phyloP scores from a whole-genome alignment of 2,113 vertebrate genomes.

The Lates calcarifer region DNA sequence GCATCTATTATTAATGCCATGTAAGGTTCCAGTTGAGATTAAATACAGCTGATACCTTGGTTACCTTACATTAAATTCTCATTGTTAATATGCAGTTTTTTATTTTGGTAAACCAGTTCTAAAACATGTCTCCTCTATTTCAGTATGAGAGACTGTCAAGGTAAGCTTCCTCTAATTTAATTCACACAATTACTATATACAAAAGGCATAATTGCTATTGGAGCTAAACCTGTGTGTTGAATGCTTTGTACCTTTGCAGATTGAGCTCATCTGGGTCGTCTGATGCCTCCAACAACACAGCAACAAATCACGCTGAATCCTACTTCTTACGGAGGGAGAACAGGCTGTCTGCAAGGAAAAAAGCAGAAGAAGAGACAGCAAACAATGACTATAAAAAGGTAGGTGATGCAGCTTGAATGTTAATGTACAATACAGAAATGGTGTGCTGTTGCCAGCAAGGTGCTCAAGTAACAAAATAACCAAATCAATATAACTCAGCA shows the following conservation, averaged over 20 bases:
- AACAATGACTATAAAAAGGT: slow-evolving; percentile 92
- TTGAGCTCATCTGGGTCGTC: slow-evolving; percentile 80
- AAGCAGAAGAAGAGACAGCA: slow-evolving; percentile 84
- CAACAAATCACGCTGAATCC: slow-evolving; percentile 84
- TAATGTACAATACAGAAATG: background rate
- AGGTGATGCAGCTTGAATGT: slow-evolving; percentile 5
- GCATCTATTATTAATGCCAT: slow-evolving; percentile 15
- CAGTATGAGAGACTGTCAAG: slow-evolving; percentile 92
- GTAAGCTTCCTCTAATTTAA: slow-evolving; percentile 82
- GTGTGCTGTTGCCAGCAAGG: too few relatives aligned
- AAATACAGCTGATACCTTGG: background rate
- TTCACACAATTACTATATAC: slow-evolving; percentile 3
- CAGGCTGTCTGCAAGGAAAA: slow-evolving; percentile 86
- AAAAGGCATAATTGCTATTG: background rate
- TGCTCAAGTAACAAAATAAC: background rate
- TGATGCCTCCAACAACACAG: slow-evolving; percentile 81
- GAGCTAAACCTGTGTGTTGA: background rate
- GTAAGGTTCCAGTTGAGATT: background rate
- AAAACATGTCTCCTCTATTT: slow-evolving; percentile 72
- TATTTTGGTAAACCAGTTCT: background rate
- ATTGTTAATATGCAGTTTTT: background rate
- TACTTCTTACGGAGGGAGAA: slow-evolving; percentile 87
- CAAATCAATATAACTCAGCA: background rate
- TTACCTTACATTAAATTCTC: background rate
- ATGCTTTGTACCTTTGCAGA: slow-evolving; percentile 70